phyloP scores from a whole-genome alignment of 2,888 invertebrate species.

The Drosophila vallismaia region DNA sequence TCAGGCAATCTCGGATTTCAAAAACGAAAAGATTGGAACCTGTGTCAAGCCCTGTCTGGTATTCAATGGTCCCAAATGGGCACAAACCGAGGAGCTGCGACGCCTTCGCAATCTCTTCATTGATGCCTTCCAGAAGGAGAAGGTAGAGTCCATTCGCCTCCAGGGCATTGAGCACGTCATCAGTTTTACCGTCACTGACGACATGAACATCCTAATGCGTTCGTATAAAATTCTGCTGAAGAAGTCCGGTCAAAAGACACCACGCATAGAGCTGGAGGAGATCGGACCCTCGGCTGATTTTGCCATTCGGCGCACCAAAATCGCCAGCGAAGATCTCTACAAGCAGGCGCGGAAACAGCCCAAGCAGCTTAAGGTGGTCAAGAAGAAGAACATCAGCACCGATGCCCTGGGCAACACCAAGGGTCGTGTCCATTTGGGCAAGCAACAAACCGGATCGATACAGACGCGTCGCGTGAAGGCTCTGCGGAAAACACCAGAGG shows the following conservation, averaged over 20 bases:
- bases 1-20: conserved; percentile 91
- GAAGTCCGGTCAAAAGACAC: conserved; percentile 95
- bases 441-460: conserved; percentile 90
- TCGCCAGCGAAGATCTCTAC: conserved; percentile 95
- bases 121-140: conserved; percentile 93
- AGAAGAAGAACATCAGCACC: conserved; percentile 95
- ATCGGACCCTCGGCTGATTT: conserved; percentile 95
- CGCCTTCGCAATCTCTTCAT: conserved; percentile 94
- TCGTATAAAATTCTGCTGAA: conserved; percentile 92
- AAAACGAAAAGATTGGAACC: conserved; percentile 89
- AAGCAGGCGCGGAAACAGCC: conserved; percentile 93
- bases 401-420: conserved; percentile 95
- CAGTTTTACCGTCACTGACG: conserved; percentile 92
- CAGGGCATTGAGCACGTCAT: conserved; percentile 97
- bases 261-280: conserved; percentile 92
- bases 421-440: conserved; percentile 96
- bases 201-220: conserved; percentile 91
- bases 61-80: conserved; percentile 96
- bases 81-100: conserved; percentile 90
- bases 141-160: conserved; percentile 89
- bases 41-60: conserved; percentile 96
- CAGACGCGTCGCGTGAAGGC: conserved; percentile 97
- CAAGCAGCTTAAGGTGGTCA: conserved; percentile 90
- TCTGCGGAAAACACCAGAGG: conserved; percentile 89
- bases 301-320: conserved; percentile 91